Evolutionary conservation across 2,797 vertebrate species (phyloP).

Genomic region (Octomys mimax): DNA sequence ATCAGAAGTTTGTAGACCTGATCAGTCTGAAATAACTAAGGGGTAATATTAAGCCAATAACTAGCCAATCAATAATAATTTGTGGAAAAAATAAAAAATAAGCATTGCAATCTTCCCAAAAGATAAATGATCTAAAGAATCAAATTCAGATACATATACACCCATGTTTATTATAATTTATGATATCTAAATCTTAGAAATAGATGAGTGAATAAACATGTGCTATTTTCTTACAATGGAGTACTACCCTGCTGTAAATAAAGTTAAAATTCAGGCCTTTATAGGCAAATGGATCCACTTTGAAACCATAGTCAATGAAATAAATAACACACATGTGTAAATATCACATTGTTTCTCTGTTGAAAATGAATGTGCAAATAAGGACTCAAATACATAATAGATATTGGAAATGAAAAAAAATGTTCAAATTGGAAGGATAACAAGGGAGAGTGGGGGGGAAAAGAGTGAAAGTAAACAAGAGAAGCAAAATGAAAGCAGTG

Average conservation of each 20-base stretch:
- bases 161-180: not conserved
- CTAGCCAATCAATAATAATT: not conserved
- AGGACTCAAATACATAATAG: not conserved
- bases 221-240: not conserved
- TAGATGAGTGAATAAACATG: not conserved
- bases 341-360: not conserved
- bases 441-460: not conserved
- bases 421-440: not conserved
- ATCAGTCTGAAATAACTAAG: too few species aligned
- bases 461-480: not conserved
- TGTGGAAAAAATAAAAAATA: slow-evolving; percentile 1
- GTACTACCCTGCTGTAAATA: not conserved
- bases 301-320: not conserved
- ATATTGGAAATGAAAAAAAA: not conserved
- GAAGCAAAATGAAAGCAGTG: not conserved
- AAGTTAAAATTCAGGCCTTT: not conserved
- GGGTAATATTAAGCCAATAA: too few species aligned
- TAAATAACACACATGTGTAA: not conserved
- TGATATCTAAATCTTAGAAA: not conserved
- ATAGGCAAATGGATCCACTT: not conserved
- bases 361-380: not conserved
- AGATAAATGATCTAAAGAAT: not conserved
- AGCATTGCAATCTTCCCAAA: not conserved
- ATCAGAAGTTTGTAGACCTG: too few species aligned
- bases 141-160: not conserved